These are phyloP conservation scores for Oxytorus armatus DNA, from an alignment of 2,888 invertebrate genomes.

Conservation along the genomic window DNA sequence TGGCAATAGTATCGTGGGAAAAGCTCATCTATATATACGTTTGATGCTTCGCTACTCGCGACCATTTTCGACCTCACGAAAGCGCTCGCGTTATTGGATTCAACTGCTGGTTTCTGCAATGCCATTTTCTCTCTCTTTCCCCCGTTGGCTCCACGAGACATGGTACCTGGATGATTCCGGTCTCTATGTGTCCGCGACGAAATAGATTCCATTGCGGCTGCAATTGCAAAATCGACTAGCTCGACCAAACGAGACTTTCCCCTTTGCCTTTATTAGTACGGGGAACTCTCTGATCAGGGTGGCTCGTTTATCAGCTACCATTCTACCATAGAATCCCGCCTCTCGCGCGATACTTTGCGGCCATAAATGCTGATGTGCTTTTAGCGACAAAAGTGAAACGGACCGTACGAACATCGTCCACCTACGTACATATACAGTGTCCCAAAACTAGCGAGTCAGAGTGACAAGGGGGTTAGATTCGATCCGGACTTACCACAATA, in stretches of 20 bases:
- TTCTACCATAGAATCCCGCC: background rate
- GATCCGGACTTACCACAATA: too few species aligned
- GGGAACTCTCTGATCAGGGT: constrained; percentile 66
- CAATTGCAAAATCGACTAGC: constrained; percentile 44
- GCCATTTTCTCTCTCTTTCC: background rate
- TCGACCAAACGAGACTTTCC: too few species aligned
- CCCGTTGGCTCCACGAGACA: background rate
- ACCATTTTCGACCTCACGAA: constrained; percentile 28
- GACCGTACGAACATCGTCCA: background rate
- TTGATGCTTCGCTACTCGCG: constrained; percentile 10
- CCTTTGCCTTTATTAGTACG: constrained; percentile 62
- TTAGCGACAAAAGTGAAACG: background rate
- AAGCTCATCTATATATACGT: constrained; percentile 31
- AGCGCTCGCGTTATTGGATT: constrained; percentile 65
- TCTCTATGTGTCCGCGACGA: constrained; percentile 39
- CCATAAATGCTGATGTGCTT: constrained; percentile 5
- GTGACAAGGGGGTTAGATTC: too few species aligned
- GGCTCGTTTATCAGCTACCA: constrained; percentile 65
- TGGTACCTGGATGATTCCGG: constrained; percentile 18
- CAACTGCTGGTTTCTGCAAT: constrained; percentile 55
- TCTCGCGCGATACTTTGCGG: background rate
- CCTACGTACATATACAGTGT: background rate
- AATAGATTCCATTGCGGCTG: constrained; percentile 46
- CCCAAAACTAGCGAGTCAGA: too few species aligned
- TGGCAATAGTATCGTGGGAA: constrained; percentile 62